These are phyloP conservation scores for Coptodon rendalli DNA, from an alignment of 2,113 vertebrate genomes.

Conservation along the genomic window DNA sequence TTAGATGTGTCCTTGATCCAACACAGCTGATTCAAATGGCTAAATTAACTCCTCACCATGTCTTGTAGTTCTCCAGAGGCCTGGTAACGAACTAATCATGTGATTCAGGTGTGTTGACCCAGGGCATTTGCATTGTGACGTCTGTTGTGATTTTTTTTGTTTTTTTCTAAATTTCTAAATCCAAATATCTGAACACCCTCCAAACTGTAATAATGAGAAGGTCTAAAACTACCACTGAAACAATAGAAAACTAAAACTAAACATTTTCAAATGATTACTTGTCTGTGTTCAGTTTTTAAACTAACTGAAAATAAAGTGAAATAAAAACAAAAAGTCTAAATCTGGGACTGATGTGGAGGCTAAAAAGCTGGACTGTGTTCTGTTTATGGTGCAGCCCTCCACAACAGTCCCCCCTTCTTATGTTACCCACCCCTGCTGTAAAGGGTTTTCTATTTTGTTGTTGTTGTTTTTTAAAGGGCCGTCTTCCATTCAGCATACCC, in stretches of 20 bases:
- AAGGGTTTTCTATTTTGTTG: neutral
- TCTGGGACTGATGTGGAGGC: neutral
- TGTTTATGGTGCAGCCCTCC: rapidly evolving
- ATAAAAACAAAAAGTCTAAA: neutral
- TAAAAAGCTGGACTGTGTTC: neutral
- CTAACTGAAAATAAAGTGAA: neutral
- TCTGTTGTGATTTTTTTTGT: neutral
- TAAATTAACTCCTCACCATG: no score
- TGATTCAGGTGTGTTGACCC: no score
- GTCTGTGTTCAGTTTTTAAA: neutral
- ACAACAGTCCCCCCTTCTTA: neutral
- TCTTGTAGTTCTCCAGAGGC: no score
- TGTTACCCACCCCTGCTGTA: neutral
- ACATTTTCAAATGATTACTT: neutral
- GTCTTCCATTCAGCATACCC: neutral
- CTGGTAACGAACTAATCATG: no score
- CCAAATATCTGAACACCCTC: neutral
- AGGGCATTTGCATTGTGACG: rapidly evolving
- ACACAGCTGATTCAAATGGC: no score
- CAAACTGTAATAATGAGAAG: neutral
- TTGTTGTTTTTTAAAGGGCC: rapidly evolving
- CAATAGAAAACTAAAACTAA: neutral
- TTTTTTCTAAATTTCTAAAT: neutral
- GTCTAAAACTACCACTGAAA: neutral
- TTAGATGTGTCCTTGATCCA: no score